phyloP scores from a whole-genome alignment of 2,797 vertebrate species.

The Manis pentadactyla region DNA sequence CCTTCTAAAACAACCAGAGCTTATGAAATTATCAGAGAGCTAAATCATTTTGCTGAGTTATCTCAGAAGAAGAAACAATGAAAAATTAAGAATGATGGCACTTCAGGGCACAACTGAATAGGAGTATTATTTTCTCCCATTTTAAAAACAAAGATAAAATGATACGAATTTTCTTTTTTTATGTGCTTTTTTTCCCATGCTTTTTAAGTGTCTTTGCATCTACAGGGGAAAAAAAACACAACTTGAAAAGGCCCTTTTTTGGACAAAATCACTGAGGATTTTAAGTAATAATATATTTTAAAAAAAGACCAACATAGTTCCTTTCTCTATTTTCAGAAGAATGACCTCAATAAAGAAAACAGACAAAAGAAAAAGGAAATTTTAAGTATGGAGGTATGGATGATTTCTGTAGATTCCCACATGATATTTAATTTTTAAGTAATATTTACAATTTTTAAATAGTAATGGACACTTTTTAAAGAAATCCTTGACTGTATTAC shows the following conservation, averaged over 20 bases:
- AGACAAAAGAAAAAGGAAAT: background rate
- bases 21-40: constrained; percentile 39
- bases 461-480: background rate
- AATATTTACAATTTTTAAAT: background rate
- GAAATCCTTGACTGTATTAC: background rate
- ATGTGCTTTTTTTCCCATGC: background rate
- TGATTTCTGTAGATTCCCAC: background rate
- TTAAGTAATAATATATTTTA: constrained; percentile 50
- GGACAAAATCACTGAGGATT: constrained; percentile 48
- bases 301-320: constrained; percentile 29
- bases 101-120: constrained; percentile 62
- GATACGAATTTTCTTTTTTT: constrained; percentile 65
- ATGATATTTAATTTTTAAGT: background rate
- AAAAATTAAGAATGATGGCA: constrained; percentile 74
- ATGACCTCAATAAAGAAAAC: background rate
- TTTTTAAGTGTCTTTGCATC: constrained; percentile 59
- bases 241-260: background rate
- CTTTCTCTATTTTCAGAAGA: constrained; percentile 25
- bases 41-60: constrained; percentile 64
- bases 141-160: constrained; percentile 75
- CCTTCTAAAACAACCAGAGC: constrained; percentile 23
- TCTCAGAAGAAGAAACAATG: constrained; percentile 59
- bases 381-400: background rate
- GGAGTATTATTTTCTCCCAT: constrained; percentile 58
- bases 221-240: background rate